Conservation (phyloP, 2,113 vertebrate species). For the Asarcornis scutulata region DNA sequence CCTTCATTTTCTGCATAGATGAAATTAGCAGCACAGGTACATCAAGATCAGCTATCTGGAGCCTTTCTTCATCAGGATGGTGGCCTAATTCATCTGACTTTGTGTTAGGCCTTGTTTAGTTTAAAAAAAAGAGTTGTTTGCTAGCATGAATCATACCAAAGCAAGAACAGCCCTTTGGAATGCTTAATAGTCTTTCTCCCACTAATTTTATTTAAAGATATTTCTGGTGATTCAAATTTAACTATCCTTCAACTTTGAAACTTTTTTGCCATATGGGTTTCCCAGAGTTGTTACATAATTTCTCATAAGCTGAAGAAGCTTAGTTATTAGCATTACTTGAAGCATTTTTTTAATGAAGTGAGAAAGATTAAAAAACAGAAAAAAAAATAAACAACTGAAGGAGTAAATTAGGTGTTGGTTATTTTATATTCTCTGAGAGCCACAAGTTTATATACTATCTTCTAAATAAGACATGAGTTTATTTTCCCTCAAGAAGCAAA, state of each 20-base stretch:
- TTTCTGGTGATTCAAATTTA: conserved; percentile 19
- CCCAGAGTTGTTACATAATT: not conserved
- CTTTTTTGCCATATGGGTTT: not conserved
- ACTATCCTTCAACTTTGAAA: not conserved
- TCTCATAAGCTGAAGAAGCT: not conserved
- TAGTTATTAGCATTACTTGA: not conserved
- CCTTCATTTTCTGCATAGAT: not conserved
- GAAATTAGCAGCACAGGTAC: not conserved
- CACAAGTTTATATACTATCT: not conserved
- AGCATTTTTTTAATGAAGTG: not conserved
- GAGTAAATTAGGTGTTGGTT: not conserved
- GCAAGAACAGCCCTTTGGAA: conserved; percentile 15
- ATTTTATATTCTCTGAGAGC: not conserved
- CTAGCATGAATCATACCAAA: not conserved
- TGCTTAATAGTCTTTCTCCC: not conserved
- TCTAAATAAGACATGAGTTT: not conserved
- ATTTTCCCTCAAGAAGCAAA: not conserved
- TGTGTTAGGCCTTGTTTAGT: not conserved
- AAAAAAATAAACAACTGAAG: not conserved
- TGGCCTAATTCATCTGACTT: not conserved
- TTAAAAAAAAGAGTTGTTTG: not conserved
- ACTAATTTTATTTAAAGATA: conserved; percentile 30
- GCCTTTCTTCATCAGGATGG: not conserved
- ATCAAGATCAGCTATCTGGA: not conserved
- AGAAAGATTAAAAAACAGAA: not conserved